Evolutionary conservation across 35 echinoderm and acorn worm species (phyloP).

Genomic region (Stichopus chloronotus): DNA sequence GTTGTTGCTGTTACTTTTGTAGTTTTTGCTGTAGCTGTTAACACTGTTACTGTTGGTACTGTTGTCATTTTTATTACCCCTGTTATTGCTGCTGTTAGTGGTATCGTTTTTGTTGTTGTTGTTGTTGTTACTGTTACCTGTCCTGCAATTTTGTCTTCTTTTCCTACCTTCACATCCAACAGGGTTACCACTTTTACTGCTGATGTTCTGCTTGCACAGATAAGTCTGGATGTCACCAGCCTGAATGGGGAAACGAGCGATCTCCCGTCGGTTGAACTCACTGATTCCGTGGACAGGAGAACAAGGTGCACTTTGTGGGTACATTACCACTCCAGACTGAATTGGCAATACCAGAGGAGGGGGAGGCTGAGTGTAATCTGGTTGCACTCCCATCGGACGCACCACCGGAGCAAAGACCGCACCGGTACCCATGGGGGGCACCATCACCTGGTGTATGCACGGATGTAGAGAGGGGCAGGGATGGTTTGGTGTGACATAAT

Average conservation of each 20-base stretch:
- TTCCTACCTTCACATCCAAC: not conserved
- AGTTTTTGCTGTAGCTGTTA: not conserved
- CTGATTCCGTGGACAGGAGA: not conserved
- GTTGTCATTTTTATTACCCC: not conserved
- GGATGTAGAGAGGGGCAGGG: not conserved
- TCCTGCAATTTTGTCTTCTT: not conserved
- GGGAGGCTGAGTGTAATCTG: constrained; percentile 34
- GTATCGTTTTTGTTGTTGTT: not conserved
- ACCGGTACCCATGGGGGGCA: not conserved
- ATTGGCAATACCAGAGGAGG: constrained; percentile 1
- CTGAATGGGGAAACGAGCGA: not conserved
- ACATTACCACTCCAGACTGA: not conserved
- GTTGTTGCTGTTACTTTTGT: not conserved
- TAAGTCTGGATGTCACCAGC: not conserved
- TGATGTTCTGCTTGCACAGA: not conserved
- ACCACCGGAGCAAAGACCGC: not conserved
- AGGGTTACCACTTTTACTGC: not conserved
- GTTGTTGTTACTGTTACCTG: not conserved
- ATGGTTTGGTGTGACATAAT: not conserved
- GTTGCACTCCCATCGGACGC: not conserved
- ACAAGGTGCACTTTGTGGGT: not conserved
- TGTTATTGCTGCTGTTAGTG: constrained; percentile 8
- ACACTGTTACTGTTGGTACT: not conserved
- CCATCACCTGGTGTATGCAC: not conserved
- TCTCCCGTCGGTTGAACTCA: not conserved